Percentiles rank a stretch among this genome's conserved stretches.
phyloP scores from a whole-genome alignment of 2,797 vertebrate genomes.

The Botia kubotai region DNA sequence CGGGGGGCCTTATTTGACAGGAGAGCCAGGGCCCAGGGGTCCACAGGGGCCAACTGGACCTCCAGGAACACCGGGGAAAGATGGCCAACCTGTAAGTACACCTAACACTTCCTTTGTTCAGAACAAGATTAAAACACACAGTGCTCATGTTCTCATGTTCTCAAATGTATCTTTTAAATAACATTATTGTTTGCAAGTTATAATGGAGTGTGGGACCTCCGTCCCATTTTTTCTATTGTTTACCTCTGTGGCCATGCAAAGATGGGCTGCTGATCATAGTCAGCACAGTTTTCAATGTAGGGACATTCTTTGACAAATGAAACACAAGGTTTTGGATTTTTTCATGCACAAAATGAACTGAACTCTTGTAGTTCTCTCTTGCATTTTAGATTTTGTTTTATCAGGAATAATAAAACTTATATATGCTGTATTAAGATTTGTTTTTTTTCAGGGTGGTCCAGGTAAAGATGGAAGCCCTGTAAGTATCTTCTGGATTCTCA shows the following conservation, averaged over 20 bases:
- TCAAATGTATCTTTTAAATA: too few species aligned
- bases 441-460: slow-evolving; percentile 75
- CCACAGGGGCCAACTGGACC: slow-evolving; percentile 68
- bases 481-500: slow-evolving; percentile 65
- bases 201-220: background rate
- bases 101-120: background rate
- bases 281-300: background rate
- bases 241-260: background rate
- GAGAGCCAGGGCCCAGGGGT: slow-evolving; percentile 71
- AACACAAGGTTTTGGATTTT: background rate
- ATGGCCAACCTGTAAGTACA: slow-evolving; percentile 74
- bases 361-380: background rate
- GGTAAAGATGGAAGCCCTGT: slow-evolving; percentile 74
- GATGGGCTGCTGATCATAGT: background rate
- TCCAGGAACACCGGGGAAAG: slow-evolving; percentile 72
- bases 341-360: background rate
- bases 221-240: background rate
- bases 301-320: background rate
- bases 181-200: background rate
- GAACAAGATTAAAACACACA: background rate
- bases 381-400: background rate
- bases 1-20: slow-evolving; percentile 47
- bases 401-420: background rate
- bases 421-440: background rate
- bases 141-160: too few species aligned